Base-by-base conservation (phyloP, 2,113 vertebrate species). In the Cebidichthys violaceus region DNA sequence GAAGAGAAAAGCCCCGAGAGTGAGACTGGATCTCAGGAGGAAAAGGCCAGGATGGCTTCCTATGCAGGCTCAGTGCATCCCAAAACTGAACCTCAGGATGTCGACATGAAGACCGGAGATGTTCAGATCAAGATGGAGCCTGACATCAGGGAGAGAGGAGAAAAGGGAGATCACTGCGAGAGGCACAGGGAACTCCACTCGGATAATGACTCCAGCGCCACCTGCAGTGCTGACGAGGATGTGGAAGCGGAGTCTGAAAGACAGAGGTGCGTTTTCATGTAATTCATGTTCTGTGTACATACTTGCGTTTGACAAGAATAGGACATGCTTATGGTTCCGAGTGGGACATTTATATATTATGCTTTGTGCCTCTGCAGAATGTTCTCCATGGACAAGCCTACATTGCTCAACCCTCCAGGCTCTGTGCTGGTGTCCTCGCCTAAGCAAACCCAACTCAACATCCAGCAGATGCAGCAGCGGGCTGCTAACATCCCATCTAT, bases 141-240 rank as follows among this genome's bases (percentile, higher is more conserved):
- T 1, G 97, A 97, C 83, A 82, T 96, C 89, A 98, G 96, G 94
- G 98, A 99, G 61, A 94, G 95, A 81, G 96, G 92, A 52, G 97
- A 98, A 60, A 97, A 96, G 70, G 92, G 87, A 83, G 87, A 92
- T 50, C 83, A 82, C 35, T 81, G 84, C 0, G 96, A 96, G 59
- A 88, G 39, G 81, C 89, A 80, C 7, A 95, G 96, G 74, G 94
- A 95, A 71, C 77, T 88, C 15, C 96, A 96, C 69, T 99, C 98
- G 0, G 98, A 99, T 85, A 97, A 99, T 15, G 98, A 99, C 83
- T 99, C 98, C 1, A 99, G 98, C 86, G 98, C 98, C 90, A 99
- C 98, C 15, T 99, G 98, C 94, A 99, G 98, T 82, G 98, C 98
- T 6, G 98, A 99, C 33, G 98, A 99, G 87, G 98, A 99, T 14